Conservation (phyloP, 2,888 invertebrate genomes). For the Sinohyriopsis cumingii region DNA sequence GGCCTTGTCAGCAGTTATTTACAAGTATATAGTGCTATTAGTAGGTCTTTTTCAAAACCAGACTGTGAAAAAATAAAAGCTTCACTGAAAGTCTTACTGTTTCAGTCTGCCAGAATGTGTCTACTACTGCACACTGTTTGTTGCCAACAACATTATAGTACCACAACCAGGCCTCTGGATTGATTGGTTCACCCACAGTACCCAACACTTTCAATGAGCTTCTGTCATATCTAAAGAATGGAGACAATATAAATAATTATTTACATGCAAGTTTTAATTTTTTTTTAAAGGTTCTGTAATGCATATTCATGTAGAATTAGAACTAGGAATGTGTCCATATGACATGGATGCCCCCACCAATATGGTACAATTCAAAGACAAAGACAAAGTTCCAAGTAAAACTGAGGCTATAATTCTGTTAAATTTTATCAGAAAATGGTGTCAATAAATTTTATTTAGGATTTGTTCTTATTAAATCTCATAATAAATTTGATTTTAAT, state of each 20-base stretch:
- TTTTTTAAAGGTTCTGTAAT: too few relatives aligned
- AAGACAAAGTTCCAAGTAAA: too few relatives aligned
- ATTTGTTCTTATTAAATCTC: too few relatives aligned
- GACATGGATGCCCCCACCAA: too few relatives aligned
- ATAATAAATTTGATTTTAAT: too few relatives aligned
- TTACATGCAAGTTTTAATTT: background rate
- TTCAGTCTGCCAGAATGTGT: constrained; percentile 99
- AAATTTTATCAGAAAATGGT: too few relatives aligned
- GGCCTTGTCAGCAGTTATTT: too few relatives aligned
- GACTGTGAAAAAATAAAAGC: background rate
- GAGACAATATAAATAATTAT: background rate
- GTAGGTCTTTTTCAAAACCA: too few relatives aligned
- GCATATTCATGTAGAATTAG: background rate
- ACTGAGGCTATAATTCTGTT: too few relatives aligned
- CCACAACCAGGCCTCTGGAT: constrained; percentile 98
- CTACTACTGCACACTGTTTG: constrained; percentile 84
- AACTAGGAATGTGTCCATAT: background rate
- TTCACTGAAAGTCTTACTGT: constrained; percentile 75
- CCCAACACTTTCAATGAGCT: constrained; percentile 85
- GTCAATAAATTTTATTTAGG: too few relatives aligned
- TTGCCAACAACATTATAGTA: constrained; percentile 80
- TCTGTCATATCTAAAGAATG: constrained; percentile 77
- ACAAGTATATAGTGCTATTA: too few relatives aligned
- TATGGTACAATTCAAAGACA: too few relatives aligned
- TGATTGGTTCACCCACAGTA: constrained; percentile 99